Conservation (phyloP, 2,113 vertebrate genomes). For the Thalassarche chlororhynchos region DNA sequence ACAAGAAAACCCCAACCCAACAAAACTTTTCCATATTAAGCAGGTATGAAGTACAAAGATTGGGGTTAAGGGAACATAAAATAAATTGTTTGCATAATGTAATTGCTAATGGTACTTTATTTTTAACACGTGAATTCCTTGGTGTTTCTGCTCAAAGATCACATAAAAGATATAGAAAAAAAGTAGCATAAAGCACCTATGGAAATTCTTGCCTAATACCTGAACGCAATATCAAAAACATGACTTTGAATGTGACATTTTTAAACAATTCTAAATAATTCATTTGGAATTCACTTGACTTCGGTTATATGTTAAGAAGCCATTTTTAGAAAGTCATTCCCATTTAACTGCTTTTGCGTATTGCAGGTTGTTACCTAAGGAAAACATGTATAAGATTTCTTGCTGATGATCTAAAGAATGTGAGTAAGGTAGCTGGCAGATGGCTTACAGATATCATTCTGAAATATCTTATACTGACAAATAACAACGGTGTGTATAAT, state of each 20-base stretch:
- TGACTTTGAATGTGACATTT: constrained; percentile 16
- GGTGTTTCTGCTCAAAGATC: constrained; percentile 6
- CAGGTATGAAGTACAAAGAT: not conserved
- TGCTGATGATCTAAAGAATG: constrained; percentile 64
- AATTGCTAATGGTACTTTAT: constrained; percentile 29
- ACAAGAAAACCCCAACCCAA: not conserved
- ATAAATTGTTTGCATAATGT: constrained; percentile 40
- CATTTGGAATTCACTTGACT: constrained; percentile 4
- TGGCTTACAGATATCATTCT: constrained; percentile 75
- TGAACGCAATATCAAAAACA: not conserved
- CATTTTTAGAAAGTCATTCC: constrained; percentile 53
- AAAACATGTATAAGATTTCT: not conserved
- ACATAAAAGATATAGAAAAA: not conserved
- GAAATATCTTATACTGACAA: constrained; percentile 77
- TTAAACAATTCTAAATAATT: constrained; percentile 47
- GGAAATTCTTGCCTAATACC: not conserved
- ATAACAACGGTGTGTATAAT: constrained; percentile 71
- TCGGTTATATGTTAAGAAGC: not conserved
- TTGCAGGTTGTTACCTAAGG: constrained; percentile 32
- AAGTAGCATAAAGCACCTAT: not conserved
- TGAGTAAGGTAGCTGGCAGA: constrained; percentile 74
- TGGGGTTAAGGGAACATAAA: not conserved
- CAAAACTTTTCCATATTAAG: constrained; percentile 25
- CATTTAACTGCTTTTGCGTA: not conserved
- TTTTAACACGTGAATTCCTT: not conserved